Percentiles rank a stretch among this genome's conserved stretches.
These are phyloP conservation scores for Cordilura impudica DNA, from an alignment of 2,888 invertebrate species.

Conservation along the genomic window DNA sequence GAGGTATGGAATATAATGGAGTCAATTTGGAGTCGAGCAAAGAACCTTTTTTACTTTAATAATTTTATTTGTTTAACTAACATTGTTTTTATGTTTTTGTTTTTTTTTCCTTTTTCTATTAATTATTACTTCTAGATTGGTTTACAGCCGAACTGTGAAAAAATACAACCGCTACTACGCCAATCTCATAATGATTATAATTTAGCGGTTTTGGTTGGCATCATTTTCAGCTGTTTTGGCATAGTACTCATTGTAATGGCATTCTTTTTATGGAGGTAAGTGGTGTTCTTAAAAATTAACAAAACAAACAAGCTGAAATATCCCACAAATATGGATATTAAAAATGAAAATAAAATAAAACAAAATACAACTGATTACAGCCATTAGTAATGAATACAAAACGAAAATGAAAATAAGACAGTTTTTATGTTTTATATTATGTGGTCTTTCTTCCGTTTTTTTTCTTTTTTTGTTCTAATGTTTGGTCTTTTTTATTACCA, in stretches of 20 bases:
- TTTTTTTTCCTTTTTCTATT: conserved; percentile 8
- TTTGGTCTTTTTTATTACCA: background rate
- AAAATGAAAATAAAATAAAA: background rate
- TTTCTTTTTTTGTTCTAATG: conserved; percentile 10
- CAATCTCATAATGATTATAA: conserved; percentile 83
- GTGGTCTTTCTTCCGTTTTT: background rate
- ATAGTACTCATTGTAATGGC: conserved; percentile 84
- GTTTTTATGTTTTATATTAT: background rate
- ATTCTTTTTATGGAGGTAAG: conserved; percentile 87
- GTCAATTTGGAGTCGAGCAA: background rate
- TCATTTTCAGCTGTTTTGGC: conserved; percentile 84
- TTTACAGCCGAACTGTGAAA: conserved; percentile 84
- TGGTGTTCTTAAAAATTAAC: conserved; percentile 67
- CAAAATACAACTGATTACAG: conserved; percentile 37
- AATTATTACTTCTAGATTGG: conserved; percentile 78
- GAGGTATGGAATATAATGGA: background rate
- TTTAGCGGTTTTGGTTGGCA: conserved; percentile 84
- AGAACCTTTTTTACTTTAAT: conserved; percentile 14
- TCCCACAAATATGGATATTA: background rate
- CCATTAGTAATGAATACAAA: conserved; percentile 26
- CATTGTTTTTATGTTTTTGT: conserved; percentile 4
- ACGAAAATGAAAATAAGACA: background rate
- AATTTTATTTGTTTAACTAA: conserved; percentile 38
- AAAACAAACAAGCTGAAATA: conserved; percentile 1
- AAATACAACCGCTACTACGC: conserved; percentile 80